Evolutionary conservation across 2,113 vertebrate species (phyloP), one percentile per base, ranked within the genome.

Genomic region (Fulica atra): DNA sequence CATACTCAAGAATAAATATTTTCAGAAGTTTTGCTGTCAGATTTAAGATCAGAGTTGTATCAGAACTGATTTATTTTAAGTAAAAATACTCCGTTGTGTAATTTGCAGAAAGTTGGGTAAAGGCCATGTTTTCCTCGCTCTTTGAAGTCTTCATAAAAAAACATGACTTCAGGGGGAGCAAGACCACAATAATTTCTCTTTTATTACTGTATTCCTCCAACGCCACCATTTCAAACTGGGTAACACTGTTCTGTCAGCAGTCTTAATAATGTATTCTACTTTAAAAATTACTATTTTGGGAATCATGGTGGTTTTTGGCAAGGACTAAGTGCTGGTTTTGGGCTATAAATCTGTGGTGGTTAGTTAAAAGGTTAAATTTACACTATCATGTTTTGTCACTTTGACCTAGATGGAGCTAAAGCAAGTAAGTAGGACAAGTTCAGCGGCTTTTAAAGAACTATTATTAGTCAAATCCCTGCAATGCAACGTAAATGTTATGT

Each of bases 341-440:
- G 38, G 9, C 65, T 69, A 13, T 91, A 93, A 81, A 86, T 92
- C 83, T 84, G 16, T 50, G 51, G 26, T 78, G 16, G 26, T 73
- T 92, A 69, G 54, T 93, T 90, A 90, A 90, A 91, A 95, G 40
- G 50, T 91, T 96, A 92, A 74, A 89, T 90, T 74, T 78, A 64
- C 12, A 20, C 60, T 71, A 78, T 38, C 17, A 7, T 59, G 23
- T 66, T 76, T 24, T 76, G 56, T 89, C 18, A 38, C 65, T 96
- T 88, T 72, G 72, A 92, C 95, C 91, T 84, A 61, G 23, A 3
- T 53, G 33, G 23, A 89, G 24, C 93, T 80, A 85, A 88, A 93
- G 17, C 53, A 81, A 87, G 29, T 76, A 89, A 74, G 48, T 13
- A 64, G 69, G 24, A 60, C 64, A 95, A 76, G 48, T 89, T 95